phyloP scores from a whole-genome alignment of 2,888 invertebrate species.

The Drosophila basisetae region DNA sequence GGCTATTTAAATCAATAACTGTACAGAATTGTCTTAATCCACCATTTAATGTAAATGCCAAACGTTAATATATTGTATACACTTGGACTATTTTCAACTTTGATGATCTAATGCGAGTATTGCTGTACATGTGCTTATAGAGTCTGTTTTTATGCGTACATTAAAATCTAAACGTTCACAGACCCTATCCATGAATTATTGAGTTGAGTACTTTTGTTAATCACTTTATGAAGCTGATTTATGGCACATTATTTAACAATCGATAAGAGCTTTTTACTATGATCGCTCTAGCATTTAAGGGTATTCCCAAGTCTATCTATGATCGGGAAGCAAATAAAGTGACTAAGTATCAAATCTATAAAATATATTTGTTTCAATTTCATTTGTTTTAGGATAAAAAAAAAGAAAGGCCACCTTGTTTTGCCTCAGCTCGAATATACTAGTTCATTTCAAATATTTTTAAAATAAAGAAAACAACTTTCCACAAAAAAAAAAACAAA shows the following conservation, averaged over 20 bases:
- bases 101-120: conserved; percentile 37
- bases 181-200: conserved; percentile 24
- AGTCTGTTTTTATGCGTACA: background rate
- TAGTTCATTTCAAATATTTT: background rate
- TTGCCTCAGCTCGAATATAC: background rate
- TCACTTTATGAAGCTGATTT: conserved; percentile 20
- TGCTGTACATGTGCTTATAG: background rate
- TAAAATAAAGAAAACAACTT: background rate
- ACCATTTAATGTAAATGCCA: conserved; percentile 75
- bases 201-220: conserved; percentile 12
- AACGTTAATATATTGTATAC: conserved; percentile 19
- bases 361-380: background rate
- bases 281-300: conserved; percentile 1
- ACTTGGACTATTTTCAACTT: background rate
- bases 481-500: background rate
- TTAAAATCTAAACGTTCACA: background rate
- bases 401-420: background rate
- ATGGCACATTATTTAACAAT: conserved; percentile 15
- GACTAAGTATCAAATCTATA: background rate
- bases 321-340: background rate
- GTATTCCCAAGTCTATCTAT: background rate
- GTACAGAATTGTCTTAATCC: conserved; percentile 54
- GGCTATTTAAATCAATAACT: conserved; percentile 49
- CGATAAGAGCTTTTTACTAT: conserved; percentile 30
- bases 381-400: background rate